Evolutionary conservation across 2,888 invertebrate genomes (phyloP).

Genomic region (Leuctra nigra): DNA sequence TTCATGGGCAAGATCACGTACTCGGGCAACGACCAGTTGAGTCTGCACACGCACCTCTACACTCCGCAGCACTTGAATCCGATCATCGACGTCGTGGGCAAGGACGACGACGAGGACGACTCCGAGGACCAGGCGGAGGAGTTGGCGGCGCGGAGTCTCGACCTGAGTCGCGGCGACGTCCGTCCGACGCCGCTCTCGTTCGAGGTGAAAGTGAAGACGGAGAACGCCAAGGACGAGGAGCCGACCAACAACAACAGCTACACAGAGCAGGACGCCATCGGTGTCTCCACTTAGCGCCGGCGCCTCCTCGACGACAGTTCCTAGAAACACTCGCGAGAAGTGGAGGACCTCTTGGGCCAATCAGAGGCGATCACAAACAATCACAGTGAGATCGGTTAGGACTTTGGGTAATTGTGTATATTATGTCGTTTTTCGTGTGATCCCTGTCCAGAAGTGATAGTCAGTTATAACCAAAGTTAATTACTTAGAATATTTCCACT

Average conservation of each 20-base stretch:
- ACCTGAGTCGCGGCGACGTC: slow-evolving; percentile 1
- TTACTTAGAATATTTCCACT: slow-evolving; percentile 10
- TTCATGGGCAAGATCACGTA: slow-evolving; percentile 84
- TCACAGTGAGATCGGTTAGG: no score
- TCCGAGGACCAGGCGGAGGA: slow-evolving; percentile 11
- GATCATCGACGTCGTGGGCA: slow-evolving; percentile 45
- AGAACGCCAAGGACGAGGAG: slow-evolving; percentile 43
- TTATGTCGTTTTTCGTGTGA: background rate
- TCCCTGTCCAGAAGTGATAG: slow-evolving; percentile 14
- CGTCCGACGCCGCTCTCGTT: slow-evolving; percentile 21
- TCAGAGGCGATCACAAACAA: no score
- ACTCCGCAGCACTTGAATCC: slow-evolving; percentile 41
- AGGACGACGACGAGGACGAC: slow-evolving; percentile 43
- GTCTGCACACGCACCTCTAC: slow-evolving; percentile 40
- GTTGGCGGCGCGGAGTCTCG: background rate
- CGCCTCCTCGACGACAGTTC: slow-evolving; percentile 14
- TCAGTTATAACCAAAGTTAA: slow-evolving; percentile 17
- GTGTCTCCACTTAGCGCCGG: slow-evolving; percentile 53
- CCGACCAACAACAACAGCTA: slow-evolving; percentile 48
- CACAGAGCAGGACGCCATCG: slow-evolving; percentile 47
- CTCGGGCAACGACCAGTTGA: slow-evolving; percentile 38
- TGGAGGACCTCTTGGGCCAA: no score
- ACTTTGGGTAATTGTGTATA: no score
- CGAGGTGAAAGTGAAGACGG: slow-evolving; percentile 27
- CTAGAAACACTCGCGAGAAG: no score